Conservation (phyloP, 2,888 invertebrate genomes). For the Pristionchus entomophagus region DNA sequence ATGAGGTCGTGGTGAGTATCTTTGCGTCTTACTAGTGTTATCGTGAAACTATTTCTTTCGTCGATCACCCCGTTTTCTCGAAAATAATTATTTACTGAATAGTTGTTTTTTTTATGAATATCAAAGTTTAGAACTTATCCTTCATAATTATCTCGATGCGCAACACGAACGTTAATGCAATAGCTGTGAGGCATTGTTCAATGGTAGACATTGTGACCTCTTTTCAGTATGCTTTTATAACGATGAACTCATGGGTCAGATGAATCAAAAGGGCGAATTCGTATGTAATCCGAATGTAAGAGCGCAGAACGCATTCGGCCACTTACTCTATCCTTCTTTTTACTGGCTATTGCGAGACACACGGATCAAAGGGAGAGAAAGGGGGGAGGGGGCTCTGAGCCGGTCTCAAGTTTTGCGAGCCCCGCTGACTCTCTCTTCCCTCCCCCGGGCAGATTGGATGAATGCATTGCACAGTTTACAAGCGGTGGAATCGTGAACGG, state of each 20-base stretch:
- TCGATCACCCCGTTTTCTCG: too few species aligned
- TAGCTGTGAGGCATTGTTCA: neutral
- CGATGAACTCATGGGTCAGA: neutral
- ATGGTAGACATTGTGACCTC: neutral
- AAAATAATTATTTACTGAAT: too few species aligned
- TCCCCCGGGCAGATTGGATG: slow-evolving; percentile 34
- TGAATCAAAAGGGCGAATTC: neutral
- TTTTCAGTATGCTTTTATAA: neutral
- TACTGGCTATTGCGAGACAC: slow-evolving; percentile 8
- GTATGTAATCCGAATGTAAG: neutral
- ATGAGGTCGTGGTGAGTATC: slow-evolving; percentile 54
- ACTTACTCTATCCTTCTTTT: slow-evolving; percentile 34
- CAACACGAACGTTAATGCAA: neutral
- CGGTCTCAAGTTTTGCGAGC: slow-evolving; percentile 22
- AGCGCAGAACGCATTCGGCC: neutral
- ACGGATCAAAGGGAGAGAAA: neutral
- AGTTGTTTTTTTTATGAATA: too few species aligned
- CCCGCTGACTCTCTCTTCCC: neutral
- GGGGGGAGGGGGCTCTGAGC: slow-evolving; percentile 22
- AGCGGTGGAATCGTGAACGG: neutral
- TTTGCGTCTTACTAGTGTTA: neutral
- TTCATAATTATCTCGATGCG: too few species aligned
- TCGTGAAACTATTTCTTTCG: too few species aligned
- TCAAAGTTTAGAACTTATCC: too few species aligned
- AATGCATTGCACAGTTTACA: neutral